Evolutionary conservation across 2,113 vertebrate species (phyloP).

Genomic region (Tragelaphus buxtoni): DNA sequence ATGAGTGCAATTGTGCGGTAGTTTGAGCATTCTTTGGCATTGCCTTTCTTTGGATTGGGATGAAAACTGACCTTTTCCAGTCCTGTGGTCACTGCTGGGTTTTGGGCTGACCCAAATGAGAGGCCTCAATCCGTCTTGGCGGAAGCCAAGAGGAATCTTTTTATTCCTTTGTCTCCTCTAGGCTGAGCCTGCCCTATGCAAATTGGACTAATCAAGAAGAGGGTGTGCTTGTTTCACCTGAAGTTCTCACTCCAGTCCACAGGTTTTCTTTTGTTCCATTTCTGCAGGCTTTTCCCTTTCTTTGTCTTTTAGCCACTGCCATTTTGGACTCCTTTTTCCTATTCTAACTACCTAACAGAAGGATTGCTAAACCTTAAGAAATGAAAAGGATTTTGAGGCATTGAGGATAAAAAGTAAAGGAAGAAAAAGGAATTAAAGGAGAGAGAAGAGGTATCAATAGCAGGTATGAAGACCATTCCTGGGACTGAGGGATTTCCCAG

Average conservation of each 20-base stretch:
- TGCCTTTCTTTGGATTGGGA: too few species aligned
- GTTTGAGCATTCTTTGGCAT: too few species aligned
- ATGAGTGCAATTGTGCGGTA: too few species aligned
- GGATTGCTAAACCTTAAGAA: not conserved
- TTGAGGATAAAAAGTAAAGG: not conserved
- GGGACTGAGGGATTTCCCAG: not conserved
- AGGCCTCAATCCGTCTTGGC: fast-evolving
- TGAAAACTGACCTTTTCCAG: too few species aligned
- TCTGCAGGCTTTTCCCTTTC: not conserved
- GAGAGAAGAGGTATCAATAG: not conserved
- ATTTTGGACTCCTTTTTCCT: not conserved
- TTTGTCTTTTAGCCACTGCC: not conserved
- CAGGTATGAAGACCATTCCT: not conserved
- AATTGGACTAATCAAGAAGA: not conserved
- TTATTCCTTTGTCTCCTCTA: not conserved
- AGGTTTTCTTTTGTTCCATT: not conserved
- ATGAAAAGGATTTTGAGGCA: not conserved
- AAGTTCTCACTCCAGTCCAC: not conserved
- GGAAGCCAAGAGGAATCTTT: not conserved
- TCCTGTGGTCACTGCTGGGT: too few species aligned
- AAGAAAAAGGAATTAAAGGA: not conserved
- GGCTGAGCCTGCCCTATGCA: not conserved
- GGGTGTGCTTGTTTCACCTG: not conserved
- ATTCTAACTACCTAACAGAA: not conserved
- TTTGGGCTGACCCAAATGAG: not conserved